Conservation (phyloP, 1,140 invertebrate genomes). For the Drosophila sp. region DNA sequence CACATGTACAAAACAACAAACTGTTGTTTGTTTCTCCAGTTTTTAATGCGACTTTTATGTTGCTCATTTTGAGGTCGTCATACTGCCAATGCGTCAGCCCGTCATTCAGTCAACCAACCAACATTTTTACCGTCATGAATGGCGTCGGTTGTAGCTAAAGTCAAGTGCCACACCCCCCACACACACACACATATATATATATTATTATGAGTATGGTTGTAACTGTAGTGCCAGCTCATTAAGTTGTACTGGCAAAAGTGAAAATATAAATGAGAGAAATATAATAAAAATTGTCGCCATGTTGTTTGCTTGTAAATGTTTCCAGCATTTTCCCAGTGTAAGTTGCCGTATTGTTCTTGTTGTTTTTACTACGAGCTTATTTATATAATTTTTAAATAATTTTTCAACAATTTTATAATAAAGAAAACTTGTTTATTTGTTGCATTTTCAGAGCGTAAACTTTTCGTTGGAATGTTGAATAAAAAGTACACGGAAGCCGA, state of each 20-base stretch:
- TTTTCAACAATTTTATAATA: conserved; percentile 47
- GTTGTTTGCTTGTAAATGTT: conserved; percentile 29
- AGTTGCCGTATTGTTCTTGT: conserved; percentile 53
- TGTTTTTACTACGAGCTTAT: conserved; percentile 44
- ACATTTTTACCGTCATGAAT: conserved; percentile 47
- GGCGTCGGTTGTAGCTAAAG: conserved; percentile 16
- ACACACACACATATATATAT: conserved; percentile 4
- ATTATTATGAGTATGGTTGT: conserved; percentile 53
- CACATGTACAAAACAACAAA: conserved; percentile 9
- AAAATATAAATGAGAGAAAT: conserved; percentile 5
- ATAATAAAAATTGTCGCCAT: conserved; percentile 42
- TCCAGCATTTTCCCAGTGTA: conserved; percentile 28
- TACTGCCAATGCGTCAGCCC: conserved; percentile 39
- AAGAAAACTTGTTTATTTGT: conserved; percentile 31
- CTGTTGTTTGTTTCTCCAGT: conserved; percentile 3
- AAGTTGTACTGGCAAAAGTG: conserved; percentile 44
- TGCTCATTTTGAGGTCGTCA: conserved; percentile 50
- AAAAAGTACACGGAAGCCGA: conserved; percentile 98
- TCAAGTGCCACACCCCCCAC: conserved; percentile 44
- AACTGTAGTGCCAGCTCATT: conserved; percentile 61
- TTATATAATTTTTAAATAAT: conserved; percentile 35
- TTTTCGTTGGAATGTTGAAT: conserved; percentile 99
- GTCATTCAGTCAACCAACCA: conserved; percentile 38
- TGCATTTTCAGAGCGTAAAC: conserved; percentile 94
- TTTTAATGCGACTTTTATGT: conserved; percentile 67